phyloP scores from a whole-genome alignment of 35 echinoderm and acorn worm genomes.

The Anneissia japonica region DNA sequence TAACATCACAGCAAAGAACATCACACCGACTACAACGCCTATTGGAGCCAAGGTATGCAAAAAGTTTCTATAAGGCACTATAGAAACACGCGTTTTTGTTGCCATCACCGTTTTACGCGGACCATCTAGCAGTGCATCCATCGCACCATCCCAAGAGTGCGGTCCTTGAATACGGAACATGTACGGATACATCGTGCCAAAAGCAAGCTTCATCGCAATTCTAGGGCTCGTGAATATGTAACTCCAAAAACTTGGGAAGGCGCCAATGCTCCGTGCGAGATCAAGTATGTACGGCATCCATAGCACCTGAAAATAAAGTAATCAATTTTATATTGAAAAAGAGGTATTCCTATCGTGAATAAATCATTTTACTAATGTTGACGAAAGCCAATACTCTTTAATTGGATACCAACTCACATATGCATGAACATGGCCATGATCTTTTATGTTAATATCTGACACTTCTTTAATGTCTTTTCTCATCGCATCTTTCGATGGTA shows the following conservation, averaged over 20 bases:
- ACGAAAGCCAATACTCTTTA: neutral
- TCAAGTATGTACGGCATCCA: conserved; percentile 40
- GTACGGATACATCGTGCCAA: conserved; percentile 62
- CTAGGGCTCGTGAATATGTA: conserved; percentile 47
- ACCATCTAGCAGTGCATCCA: conserved; percentile 31
- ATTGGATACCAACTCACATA: neutral
- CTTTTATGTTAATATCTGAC: neutral
- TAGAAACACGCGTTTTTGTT: neutral
- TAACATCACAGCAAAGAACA: neutral
- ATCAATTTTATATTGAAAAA: neutral
- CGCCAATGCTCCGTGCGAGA: conserved; percentile 42
- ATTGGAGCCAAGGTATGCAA: neutral
- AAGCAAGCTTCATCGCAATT: conserved; percentile 44
- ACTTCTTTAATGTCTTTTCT: conserved; percentile 24
- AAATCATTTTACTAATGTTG: neutral
- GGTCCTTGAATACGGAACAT: conserved; percentile 64
- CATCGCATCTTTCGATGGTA: conserved; percentile 38
- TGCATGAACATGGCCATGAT: neutral
- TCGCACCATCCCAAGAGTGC: conserved; percentile 67
- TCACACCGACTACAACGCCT: neutral
- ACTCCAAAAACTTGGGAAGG: conserved; percentile 5
- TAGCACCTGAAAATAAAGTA: conserved; percentile 30
- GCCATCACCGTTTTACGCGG: neutral
- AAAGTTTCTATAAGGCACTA: neutral
- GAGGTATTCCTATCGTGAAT: neutral